Conservation (phyloP, 1,140 invertebrate species). For the Hyphantria cunea region DNA sequence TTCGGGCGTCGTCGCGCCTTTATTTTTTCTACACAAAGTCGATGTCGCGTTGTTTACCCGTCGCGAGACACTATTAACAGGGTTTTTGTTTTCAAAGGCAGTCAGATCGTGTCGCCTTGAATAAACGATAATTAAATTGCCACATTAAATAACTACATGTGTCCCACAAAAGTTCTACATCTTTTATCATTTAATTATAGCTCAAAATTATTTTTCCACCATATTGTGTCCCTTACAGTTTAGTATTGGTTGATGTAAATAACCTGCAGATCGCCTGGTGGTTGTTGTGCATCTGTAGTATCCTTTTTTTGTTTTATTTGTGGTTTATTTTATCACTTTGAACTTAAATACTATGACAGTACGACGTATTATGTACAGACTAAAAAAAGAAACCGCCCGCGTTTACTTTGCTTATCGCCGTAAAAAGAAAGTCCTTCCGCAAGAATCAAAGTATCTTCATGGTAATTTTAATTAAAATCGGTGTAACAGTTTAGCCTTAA, state of each 20-base stretch:
- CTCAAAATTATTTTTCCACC: not conserved
- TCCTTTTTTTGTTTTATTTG: not conserved
- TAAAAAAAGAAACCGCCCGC: no score
- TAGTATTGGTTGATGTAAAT: not conserved
- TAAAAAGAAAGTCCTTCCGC: no score
- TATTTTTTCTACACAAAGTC: conserved; percentile 76
- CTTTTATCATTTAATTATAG: conserved; percentile 1
- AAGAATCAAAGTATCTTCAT: no score
- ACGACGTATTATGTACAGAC: no score
- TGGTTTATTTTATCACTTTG: no score
- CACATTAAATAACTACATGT: conserved; percentile 41
- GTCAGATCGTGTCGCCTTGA: conserved; percentile 61
- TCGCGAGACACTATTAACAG: conserved; percentile 68
- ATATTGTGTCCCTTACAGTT: no score
- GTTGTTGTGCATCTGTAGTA: not conserved
- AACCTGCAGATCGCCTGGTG: not conserved
- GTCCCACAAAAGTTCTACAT: conserved; percentile 8
- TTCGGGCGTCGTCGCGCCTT: conserved; percentile 78
- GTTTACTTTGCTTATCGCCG: no score
- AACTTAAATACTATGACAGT: no score
- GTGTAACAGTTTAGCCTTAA: no score
- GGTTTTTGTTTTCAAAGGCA: conserved; percentile 70
- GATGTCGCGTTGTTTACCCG: conserved; percentile 71
- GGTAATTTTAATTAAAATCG: no score
- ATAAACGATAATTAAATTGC: conserved; percentile 73